Evolutionary conservation across 2,113 vertebrate species (phyloP).

Genomic region (Pomatorhinus ruficollis): DNA sequence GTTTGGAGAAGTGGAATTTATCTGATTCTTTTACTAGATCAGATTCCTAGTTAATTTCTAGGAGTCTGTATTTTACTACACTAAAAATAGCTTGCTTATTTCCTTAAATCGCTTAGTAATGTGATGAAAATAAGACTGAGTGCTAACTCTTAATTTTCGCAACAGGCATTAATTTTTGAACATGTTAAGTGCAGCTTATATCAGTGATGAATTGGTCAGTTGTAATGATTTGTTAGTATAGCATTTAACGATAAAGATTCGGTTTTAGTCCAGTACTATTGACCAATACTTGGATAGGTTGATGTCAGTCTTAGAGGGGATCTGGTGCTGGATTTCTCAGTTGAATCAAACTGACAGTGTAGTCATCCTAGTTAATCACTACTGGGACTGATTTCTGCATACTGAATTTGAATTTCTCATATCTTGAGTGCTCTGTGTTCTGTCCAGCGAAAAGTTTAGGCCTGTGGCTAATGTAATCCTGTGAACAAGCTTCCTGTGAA

Average conservation of each 20-base stretch:
- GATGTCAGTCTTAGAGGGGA: neutral
- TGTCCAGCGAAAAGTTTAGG: neutral
- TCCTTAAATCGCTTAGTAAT: neutral
- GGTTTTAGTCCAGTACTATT: neutral
- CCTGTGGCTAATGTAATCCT: neutral
- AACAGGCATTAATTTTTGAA: neutral
- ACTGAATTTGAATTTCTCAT: neutral
- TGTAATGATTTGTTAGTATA: neutral
- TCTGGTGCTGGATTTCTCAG: neutral
- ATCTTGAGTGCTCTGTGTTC: neutral
- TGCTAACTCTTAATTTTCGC: neutral
- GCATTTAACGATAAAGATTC: neutral
- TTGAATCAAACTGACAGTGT: neutral
- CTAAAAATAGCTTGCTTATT: neutral
- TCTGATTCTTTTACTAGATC: neutral
- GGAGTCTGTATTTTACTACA: neutral
- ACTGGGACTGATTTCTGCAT: neutral
- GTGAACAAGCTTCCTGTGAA: neutral
- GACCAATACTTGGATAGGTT: neutral
- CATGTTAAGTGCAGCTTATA: neutral
- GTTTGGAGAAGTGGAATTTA: neutral
- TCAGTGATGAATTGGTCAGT: neutral
- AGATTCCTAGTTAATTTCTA: neutral
- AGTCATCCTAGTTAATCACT: neutral
- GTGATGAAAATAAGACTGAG: neutral